Base-by-base conservation (phyloP, 2,797 vertebrate genomes). In the Pelobates cultripes region DNA sequence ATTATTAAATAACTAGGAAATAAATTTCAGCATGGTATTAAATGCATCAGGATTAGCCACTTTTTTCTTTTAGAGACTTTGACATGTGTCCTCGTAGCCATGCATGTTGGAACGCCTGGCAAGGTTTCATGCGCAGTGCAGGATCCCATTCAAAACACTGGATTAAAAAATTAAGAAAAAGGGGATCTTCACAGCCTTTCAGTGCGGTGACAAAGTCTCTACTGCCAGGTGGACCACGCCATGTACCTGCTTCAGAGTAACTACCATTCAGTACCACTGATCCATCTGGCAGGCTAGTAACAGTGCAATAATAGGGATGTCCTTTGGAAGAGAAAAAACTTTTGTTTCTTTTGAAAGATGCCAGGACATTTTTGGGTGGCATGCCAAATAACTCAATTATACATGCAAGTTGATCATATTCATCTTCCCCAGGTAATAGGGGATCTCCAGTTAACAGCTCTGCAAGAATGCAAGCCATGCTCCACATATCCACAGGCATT, bases 401-500 rank as follows among this genome's bases (percentile, higher is more conserved):
- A 92, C 97, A 99, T 79, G 98, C 97, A 88, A 99, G 92, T 88
- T 99, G 98, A 91, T 99, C 98, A 63, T 96, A 95, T 91, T 99
- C 98, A n/a, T 99, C 98, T 88, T 99, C 98, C 44, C 98, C 98
- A 1, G 98, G 98, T 72, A 99, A 79, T 86, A 99, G 95, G 0
- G 98, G 98, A 86, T 97, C 98, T 61, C 98, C 98, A 0, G 97
- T 99, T 68, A 99, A 92, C 80, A 99, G 95, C 90, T 99, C 98
- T 0, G 97, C 98, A 40, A 99, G 93, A 88, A 99, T 99, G 89
- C 98, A 99, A 79, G 98, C 98, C 91, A 99, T 92, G 87, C 97
- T 99, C 98, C 98, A 99, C 96, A 99, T 99, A 87, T 99, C 98
- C 43, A 99, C 99, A 41, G 97, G 96, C 97, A 99, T 98, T 75